A percentile compares a stretch with the other conserved stretches of the same genome.
Evolutionary conservation across 1,140 invertebrate species (phyloP).

Genomic region (Nebria ingens): DNA sequence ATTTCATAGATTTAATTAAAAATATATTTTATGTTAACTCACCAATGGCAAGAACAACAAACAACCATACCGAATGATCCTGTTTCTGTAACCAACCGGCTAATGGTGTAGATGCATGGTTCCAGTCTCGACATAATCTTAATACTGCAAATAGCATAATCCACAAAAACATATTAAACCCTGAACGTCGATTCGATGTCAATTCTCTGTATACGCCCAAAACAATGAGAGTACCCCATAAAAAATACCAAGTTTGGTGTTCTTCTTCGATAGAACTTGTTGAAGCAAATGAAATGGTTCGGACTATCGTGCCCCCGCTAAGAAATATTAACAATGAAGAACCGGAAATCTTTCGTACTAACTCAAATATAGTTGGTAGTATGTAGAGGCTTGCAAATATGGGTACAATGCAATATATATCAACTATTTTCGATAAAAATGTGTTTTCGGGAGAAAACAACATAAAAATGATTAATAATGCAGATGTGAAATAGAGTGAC

Average conservation of each 20-base stretch:
- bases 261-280: slow-evolving; percentile 90
- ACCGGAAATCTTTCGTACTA: not conserved
- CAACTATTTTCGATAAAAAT: not conserved
- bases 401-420: not conserved
- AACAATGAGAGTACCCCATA: slow-evolving; percentile 36
- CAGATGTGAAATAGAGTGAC: not conserved
- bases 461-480: not conserved
- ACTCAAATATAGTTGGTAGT: slow-evolving; percentile 22
- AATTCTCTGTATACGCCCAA: not conserved
- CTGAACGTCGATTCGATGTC: not conserved
- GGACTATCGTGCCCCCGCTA: slow-evolving; percentile 31
- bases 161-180: not conserved
- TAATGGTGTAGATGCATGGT: not conserved
- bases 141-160: not conserved
- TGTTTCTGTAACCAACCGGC: not conserved
- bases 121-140: not conserved
- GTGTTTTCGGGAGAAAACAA: not conserved
- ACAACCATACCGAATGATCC: not conserved
- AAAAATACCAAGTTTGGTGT: slow-evolving; percentile 86
- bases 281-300: slow-evolving; percentile 37
- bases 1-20: no score
- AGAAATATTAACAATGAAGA: slow-evolving; percentile 31
- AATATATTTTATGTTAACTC: no score
- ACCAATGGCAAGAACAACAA: not conserved
- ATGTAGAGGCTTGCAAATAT: not conserved